Conservation (phyloP, 2,888 invertebrate genomes). For the Megastigmus dorsalis region DNA sequence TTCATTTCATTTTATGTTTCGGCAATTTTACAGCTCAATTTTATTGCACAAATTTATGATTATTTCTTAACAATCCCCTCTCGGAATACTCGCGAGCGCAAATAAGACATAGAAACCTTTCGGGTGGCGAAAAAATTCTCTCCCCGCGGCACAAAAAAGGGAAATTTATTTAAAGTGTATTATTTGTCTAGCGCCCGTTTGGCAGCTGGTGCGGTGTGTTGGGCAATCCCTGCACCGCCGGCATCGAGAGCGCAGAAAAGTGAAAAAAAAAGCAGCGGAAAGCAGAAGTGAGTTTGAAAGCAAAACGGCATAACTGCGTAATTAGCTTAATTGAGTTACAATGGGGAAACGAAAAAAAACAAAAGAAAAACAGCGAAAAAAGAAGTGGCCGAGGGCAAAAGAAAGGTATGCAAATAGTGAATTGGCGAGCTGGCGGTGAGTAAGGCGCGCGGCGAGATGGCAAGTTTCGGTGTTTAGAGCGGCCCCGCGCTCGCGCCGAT, state of each 20-base stretch:
- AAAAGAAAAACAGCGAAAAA: too few species aligned
- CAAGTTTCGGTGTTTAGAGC: conserved; percentile 27
- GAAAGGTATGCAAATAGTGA: conserved; percentile 47
- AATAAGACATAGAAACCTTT: too few species aligned
- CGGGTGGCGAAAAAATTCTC: neutral
- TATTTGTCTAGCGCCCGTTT: too few species aligned
- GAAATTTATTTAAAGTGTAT: conserved; percentile 26
- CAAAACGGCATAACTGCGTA: conserved; percentile 32
- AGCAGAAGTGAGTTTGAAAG: conserved; percentile 15
- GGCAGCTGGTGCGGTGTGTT: too few species aligned
- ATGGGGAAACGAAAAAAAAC: too few species aligned
- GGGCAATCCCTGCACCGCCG: too few species aligned
- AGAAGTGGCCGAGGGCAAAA: neutral
- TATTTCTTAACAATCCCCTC: too few species aligned
- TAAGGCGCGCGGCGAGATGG: neutral
- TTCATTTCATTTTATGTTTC: too few species aligned
- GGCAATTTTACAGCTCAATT: too few species aligned
- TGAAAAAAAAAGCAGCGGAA: neutral
- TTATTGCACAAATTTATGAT: too few species aligned
- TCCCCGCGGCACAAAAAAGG: neutral
- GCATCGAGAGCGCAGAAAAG: neutral
- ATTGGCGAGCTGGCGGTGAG: too few species aligned
- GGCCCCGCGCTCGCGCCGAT: conserved; percentile 55
- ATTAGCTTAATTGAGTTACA: conserved; percentile 48
- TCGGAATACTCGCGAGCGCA: too few species aligned